A percentile compares a stretch with the other conserved stretches of the same genome.
phyloP scores from a whole-genome alignment of 2,113 vertebrate species.

The Hirundichthys speculiger region DNA sequence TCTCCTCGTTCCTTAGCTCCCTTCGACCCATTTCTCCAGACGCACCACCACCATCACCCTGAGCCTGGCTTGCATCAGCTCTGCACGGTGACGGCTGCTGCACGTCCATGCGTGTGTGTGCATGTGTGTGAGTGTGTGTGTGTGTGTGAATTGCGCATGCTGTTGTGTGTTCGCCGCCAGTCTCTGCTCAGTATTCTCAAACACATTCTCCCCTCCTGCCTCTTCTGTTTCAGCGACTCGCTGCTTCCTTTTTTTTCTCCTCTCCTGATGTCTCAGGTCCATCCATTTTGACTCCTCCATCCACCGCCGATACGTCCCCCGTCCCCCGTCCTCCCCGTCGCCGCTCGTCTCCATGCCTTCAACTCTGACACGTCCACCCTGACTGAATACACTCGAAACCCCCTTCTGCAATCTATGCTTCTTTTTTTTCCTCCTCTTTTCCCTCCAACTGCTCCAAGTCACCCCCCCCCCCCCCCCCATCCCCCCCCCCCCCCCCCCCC shows the following conservation, averaged over 20 bases:
- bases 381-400: constrained; percentile 33
- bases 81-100: constrained; percentile 48
- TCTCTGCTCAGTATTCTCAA: constrained; percentile 47
- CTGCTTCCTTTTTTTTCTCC: constrained; percentile 30
- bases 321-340: constrained; percentile 25
- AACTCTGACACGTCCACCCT: constrained; percentile 31
- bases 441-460: constrained; percentile 58
- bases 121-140: constrained; percentile 27
- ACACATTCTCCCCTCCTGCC: constrained; percentile 20
- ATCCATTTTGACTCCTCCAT: constrained; percentile 54
- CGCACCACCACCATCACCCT: constrained; percentile 55
- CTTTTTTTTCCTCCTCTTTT: constrained; percentile 7
- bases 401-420: constrained; percentile 26
- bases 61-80: constrained; percentile 52
- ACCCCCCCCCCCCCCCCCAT: constrained; percentile 30
- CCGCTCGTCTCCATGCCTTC: not conserved
- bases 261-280: constrained; percentile 36
- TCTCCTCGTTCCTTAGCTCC: constrained; percentile 54
- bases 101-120: constrained; percentile 22
- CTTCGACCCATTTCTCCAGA: constrained; percentile 67
- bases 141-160: constrained; percentile 44
- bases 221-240: constrained; percentile 12
- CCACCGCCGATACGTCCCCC: constrained; percentile 4
- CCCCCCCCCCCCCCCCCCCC: constrained; percentile 33
- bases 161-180: constrained; percentile 32